Base-by-base conservation (phyloP, 2,888 invertebrate species). In the Ischnus inquisitorius region DNA sequence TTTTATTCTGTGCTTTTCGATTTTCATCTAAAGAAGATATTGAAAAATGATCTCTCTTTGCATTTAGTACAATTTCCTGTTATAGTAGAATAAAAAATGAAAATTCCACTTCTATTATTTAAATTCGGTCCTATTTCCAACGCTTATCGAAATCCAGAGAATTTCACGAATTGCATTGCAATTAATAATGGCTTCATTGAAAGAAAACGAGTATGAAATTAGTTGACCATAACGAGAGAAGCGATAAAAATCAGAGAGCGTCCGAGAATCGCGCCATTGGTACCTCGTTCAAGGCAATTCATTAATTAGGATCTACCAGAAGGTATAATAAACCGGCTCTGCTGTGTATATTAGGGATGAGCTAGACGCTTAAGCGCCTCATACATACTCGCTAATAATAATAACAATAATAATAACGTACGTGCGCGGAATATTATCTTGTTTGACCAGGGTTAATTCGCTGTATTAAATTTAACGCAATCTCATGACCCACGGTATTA, bases 391-490 rank as follows among this genome's bases (percentile, higher is more conserved):
- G 14, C 43, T 14, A 25, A 28, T 60, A 14, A 28, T 60, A 60
- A 28, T 60, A 28, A 54, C 14, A 72, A 60, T 25, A 14, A 46
- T 48, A 34, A 68, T 77, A 77, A 68, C 83, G 80, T 82, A 87
- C 86, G 85, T 80, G 87, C 86, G 81, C 81, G 81, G 87, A 89
- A 89, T 88, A 90, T 90, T 89, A 90, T 88, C 88, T 87, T 89
- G 87, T 88, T 90, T 89, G 87, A 84, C 86, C 88, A 90, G 89
- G 74, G 57, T 80, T 77, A 75, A 85, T 69, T 79, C 64, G 75
- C 64, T 65, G 69, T 79, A 71, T 79, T 76, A 65, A 79, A 64
- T 83, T 78, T 65, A 74, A 43, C 22, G 22, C 41, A 25, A 74
- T 34, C 34, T 34, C 74, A 25, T 64, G 43, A 25, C 34, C 57